Evolutionary conservation across 92 coral and sea anemone genomes (phyloP).

Genomic region (Anthopleura xanthogrammica): DNA sequence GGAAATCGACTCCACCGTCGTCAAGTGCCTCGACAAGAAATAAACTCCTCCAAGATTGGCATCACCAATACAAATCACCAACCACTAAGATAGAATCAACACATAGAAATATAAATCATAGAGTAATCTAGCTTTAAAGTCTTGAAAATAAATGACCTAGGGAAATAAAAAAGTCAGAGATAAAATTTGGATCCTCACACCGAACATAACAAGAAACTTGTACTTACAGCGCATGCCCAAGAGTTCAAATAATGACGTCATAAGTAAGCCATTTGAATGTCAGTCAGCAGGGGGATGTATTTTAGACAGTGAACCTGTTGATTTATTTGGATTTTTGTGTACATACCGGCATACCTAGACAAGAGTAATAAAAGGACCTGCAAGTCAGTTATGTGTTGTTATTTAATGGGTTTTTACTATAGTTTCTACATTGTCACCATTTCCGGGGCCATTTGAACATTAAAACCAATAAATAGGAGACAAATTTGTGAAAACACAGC

Average conservation of each 20-base stretch:
- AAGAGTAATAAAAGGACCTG: neutral
- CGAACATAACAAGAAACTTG: conserved; percentile 2
- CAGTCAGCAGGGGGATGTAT: conserved; percentile 2
- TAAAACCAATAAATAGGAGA: too few species aligned
- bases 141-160: neutral
- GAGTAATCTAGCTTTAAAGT: neutral
- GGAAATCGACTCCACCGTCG: conserved; percentile 79
- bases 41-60: conserved; percentile 21
- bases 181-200: conserved; percentile 8
- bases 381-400: neutral
- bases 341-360: conserved; percentile 1
- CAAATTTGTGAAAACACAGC: too few species aligned
- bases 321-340: conserved; percentile 21
- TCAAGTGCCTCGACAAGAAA: conserved; percentile 80
- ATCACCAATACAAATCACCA: neutral
- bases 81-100: conserved; percentile 8
- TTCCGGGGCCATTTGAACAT: neutral
- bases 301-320: neutral
- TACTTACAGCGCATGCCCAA: conserved; percentile 22
- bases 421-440: neutral
- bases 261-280: neutral
- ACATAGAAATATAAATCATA: neutral
- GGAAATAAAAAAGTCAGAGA: neutral
- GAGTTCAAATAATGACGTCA: conserved; percentile 11
- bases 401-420: neutral